Evolutionary conservation across 2,797 vertebrate genomes (phyloP).

Genomic region (Protosalanx chinensis): DNA sequence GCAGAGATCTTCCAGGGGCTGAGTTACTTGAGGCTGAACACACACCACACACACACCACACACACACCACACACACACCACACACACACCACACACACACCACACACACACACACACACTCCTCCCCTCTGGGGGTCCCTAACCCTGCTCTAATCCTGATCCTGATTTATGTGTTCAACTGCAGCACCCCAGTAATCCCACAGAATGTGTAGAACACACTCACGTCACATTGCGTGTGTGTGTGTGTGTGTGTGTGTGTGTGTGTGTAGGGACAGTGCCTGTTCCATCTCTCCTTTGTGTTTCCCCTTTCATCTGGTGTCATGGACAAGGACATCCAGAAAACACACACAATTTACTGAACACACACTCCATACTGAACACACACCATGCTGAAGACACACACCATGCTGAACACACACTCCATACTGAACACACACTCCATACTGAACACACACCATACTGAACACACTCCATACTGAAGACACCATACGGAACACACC

Average conservation of each 20-base stretch:
- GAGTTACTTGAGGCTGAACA: not conserved
- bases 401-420: too few relatives aligned
- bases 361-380: too few relatives aligned
- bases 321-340: too few relatives aligned
- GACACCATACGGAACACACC: too few relatives aligned
- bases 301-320: too few relatives aligned
- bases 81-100: too few relatives aligned
- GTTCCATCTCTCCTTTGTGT: not conserved
- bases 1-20: not conserved
- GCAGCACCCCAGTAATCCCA: conserved; percentile 52
- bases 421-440: too few relatives aligned
- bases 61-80: not conserved
- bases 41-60: too few relatives aligned
- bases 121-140: conserved; percentile 17
- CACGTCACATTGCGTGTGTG: conserved; percentile 10
- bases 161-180: conserved; percentile 45
- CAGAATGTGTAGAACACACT: conserved; percentile 60
- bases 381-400: too few relatives aligned
- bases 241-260: not conserved
- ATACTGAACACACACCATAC: too few relatives aligned
- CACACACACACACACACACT: not conserved
- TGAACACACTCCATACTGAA: too few relatives aligned
- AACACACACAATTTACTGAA: too few relatives aligned
- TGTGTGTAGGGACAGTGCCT: not conserved
- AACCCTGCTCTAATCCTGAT: conserved; percentile 45